Conservation (phyloP, 2,888 invertebrate species). For the Neria commutata region DNA sequence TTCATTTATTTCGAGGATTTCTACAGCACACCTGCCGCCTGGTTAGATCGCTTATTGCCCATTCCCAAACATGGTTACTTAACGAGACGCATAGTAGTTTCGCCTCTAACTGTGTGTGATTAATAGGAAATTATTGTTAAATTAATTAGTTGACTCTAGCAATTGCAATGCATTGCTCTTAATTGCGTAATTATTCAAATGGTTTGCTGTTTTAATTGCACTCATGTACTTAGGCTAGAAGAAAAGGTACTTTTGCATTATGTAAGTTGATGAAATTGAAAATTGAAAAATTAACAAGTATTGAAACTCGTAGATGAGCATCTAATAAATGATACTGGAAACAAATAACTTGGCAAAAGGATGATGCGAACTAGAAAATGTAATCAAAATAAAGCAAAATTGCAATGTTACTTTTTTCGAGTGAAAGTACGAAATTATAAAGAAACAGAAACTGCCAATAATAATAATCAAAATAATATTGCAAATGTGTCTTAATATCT, state of each 20-base stretch:
- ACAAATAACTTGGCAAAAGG: too few relatives aligned
- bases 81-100: conserved; percentile 11
- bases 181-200: background rate
- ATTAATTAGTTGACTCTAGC: background rate
- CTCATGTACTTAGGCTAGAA: conserved; percentile 29
- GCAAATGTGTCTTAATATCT: too few relatives aligned
- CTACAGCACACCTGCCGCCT: conserved; percentile 68
- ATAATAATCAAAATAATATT: too few relatives aligned
- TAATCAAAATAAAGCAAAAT: too few relatives aligned
- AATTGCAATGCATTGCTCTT: background rate
- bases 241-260: conserved; percentile 19
- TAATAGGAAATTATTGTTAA: background rate
- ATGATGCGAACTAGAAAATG: too few relatives aligned
- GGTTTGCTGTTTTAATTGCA: conserved; percentile 9
- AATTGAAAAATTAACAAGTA: too few relatives aligned
- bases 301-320: too few relatives aligned
- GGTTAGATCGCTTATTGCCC: conserved; percentile 76
- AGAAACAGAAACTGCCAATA: too few relatives aligned
- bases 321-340: too few relatives aligned
- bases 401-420: too few relatives aligned
- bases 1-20: conserved; percentile 62
- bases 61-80: conserved; percentile 65
- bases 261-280: too few relatives aligned
- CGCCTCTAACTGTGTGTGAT: conserved; percentile 17
- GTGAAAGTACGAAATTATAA: too few relatives aligned